Evolutionary conservation across 2,113 vertebrate genomes (phyloP).

Genomic region (Aplodontia rufa): DNA sequence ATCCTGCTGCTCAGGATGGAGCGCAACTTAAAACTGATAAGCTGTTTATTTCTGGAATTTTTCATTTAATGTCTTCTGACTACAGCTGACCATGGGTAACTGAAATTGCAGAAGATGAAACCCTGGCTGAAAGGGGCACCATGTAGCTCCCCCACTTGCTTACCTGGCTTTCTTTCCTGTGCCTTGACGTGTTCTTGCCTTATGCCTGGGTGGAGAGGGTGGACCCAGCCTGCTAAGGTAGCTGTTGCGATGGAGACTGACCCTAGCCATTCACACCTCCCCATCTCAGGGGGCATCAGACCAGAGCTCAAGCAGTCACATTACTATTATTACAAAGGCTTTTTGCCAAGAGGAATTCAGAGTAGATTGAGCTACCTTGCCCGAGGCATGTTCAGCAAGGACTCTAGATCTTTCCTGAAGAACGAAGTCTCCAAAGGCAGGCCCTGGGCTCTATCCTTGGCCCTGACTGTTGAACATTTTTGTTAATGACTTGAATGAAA

Average conservation of each 20-base stretch:
- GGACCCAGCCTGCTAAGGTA: neutral
- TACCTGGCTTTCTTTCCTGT: no score
- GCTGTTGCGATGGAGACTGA: neutral
- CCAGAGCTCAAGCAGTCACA: neutral
- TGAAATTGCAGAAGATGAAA: neutral
- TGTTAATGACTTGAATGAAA: slow-evolving; percentile 61
- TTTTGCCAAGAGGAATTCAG: neutral
- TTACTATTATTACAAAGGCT: neutral
- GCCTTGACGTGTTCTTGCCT: no score
- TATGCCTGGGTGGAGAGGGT: no score
- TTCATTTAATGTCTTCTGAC: neutral
- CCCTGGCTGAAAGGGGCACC: no score
- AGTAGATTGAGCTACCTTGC: neutral
- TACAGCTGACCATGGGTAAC: neutral
- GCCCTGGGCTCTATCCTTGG: neutral
- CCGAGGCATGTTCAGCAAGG: neutral
- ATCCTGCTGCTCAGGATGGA: no score
- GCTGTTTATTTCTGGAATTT: neutral
- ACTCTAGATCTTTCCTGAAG: neutral
- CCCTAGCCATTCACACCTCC: neutral
- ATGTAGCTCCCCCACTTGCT: rapidly evolving
- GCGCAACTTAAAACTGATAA: neutral
- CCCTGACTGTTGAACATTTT: neutral
- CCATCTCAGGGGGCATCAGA: neutral
- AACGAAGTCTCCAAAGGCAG: neutral